These are phyloP conservation scores for Drosophila sulfurigaster DNA, from an alignment of 1,140 invertebrate genomes.

Conservation along the genomic window DNA sequence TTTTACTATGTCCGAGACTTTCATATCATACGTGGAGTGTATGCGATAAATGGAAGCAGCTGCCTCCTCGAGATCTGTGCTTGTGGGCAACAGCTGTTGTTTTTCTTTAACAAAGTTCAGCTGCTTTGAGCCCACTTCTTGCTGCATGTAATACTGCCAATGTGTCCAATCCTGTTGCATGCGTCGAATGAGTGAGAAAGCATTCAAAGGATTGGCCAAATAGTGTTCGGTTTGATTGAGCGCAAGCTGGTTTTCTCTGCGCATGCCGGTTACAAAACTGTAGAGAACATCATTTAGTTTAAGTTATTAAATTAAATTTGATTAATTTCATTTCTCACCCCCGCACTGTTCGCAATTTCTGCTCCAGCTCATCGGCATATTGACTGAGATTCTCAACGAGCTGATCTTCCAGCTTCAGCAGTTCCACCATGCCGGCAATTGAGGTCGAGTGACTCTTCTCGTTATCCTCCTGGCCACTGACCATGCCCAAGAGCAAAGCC, in stretches of 20 bases:
- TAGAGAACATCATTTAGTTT: neutral
- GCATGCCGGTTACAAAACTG: conserved; percentile 45
- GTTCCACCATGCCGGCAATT: conserved; percentile 93
- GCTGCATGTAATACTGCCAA: conserved; percentile 64
- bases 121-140: conserved; percentile 77
- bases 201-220: conserved; percentile 71
- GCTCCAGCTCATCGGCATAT: conserved; percentile 88
- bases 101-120: conserved; percentile 89
- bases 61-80: conserved; percentile 96
- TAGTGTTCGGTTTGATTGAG: conserved; percentile 88
- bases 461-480: conserved; percentile 4
- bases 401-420: conserved; percentile 93
- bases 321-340: conserved; percentile 35
- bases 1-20: conserved; percentile 92
- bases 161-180: conserved; percentile 70
- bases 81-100: conserved; percentile 91
- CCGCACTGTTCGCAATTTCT: conserved; percentile 60
- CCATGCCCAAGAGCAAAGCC: neutral
- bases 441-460: conserved; percentile 88
- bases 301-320: no score
- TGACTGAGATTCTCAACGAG: conserved; percentile 92
- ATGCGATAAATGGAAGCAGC: conserved; percentile 95
- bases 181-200: conserved; percentile 68
- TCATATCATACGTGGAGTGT: conserved; percentile 97
- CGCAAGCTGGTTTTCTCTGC: conserved; percentile 91